Evolutionary conservation across 2,113 vertebrate genomes (phyloP).

Genomic region (Brachyistius frenatus): DNA sequence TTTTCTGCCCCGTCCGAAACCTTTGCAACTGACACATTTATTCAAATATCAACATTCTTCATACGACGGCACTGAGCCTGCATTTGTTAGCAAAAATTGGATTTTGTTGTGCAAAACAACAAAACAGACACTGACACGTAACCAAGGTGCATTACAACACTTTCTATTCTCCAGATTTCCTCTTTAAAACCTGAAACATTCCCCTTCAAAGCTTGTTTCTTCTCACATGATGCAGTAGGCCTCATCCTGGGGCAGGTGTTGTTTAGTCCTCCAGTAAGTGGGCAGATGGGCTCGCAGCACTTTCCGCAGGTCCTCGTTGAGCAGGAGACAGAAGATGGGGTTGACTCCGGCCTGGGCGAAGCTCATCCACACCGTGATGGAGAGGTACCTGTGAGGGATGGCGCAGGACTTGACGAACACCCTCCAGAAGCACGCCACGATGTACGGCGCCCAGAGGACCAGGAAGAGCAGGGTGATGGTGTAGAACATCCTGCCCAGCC

Average conservation of each 20-base stretch:
- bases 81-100: constrained; percentile 59
- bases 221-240: constrained; percentile 95
- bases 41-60: constrained; percentile 70
- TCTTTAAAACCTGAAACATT: constrained; percentile 64
- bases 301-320: constrained; percentile 96
- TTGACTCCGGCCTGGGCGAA: constrained; percentile 95
- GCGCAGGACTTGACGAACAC: constrained; percentile 93
- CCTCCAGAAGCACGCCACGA: constrained; percentile 95
- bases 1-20: constrained; percentile 22
- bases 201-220: constrained; percentile 9
- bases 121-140: constrained; percentile 66
- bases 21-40: constrained; percentile 47
- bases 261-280: constrained; percentile 93
- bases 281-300: constrained; percentile 92
- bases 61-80: constrained; percentile 63
- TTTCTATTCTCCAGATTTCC: constrained; percentile 33
- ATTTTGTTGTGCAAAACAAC: constrained; percentile 77
- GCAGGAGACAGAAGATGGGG: constrained; percentile 94
- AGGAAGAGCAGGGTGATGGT: constrained; percentile 94
- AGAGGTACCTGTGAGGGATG: constrained; percentile 92
- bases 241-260: constrained; percentile 91
- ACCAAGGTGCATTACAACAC: constrained; percentile 63
- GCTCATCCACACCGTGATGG: constrained; percentile 96
- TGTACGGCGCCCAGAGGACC: constrained; percentile 95
- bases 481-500: constrained; percentile 96